Evolutionary conservation across 1,140 invertebrate genomes (phyloP).

Genomic region (Andricus grossulariae): DNA sequence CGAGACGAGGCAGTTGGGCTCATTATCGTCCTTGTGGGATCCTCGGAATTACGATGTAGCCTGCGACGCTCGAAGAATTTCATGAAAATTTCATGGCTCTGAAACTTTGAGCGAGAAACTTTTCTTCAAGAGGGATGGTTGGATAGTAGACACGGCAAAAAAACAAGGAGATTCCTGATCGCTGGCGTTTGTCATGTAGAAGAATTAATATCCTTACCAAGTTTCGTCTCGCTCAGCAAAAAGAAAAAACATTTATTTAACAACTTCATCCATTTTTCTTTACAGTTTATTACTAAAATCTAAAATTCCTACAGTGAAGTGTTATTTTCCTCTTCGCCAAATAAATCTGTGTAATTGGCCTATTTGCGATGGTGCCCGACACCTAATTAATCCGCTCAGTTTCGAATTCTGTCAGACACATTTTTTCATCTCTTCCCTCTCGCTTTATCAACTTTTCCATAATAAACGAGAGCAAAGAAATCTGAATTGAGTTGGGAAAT

Average conservation of each 20-base stretch:
- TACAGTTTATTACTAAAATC: no score
- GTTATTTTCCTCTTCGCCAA: no score
- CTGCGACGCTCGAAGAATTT: conserved; percentile 18
- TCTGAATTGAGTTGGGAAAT: neutral
- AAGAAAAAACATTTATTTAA: no score
- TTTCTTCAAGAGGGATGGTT: conserved; percentile 17
- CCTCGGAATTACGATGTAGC: conserved; percentile 22
- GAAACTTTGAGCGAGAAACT: conserved; percentile 22
- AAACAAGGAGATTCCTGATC: conserved; percentile 18
- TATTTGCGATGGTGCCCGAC: no score
- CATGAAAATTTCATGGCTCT: conserved; percentile 24
- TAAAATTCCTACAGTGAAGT: no score
- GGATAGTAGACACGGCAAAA: conserved; percentile 13
- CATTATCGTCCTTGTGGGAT: conserved; percentile 29
- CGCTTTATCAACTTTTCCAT: neutral
- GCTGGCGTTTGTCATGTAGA: neutral
- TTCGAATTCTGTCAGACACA: no score
- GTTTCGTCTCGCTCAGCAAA: neutral
- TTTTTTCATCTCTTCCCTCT: neutral
- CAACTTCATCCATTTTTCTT: no score
- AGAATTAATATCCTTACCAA: conserved; percentile 19
- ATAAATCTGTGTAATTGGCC: no score
- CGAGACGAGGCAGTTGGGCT: conserved; percentile 3
- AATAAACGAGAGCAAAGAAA: neutral
- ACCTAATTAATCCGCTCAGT: no score